Evolutionary conservation across 2,888 invertebrate genomes (phyloP), one percentile per base, ranked within the genome.

Genomic region (Lasioglossum pauxillum): DNA sequence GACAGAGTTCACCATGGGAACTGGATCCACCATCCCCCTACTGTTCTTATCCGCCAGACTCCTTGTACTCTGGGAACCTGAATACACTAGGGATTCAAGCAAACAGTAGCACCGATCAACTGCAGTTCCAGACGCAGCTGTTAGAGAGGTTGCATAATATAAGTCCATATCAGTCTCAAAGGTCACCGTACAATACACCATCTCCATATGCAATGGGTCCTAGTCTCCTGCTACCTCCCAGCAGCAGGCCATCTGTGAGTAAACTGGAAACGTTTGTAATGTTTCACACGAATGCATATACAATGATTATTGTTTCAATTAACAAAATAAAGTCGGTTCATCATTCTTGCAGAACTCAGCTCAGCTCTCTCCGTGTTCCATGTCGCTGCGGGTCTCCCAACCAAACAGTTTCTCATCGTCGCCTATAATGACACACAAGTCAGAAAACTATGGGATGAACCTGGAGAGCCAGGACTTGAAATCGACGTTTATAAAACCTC

Each of bases 131-230:
- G 90, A 93, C 95, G 12, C 96, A 96, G 88, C 94, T 96, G 16
- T 91, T 96, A 72, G 96, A 96, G 90, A 94, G 96, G 85, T 91
- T 96, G 79, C 96, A 96, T 92, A 95, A 95, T 78, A 93, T 96
- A 69, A 95, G 95, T 85, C 95, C 95, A 0, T 96, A 96, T 90
- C 94, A 93, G 82, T 89, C 92, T 1, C 94, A 94, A 81, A 91
- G 94, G 84, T 94, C 94, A 53, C 94, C 94, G 5, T 94, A 94
- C 76, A 91, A 93, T 0, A 94, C 94, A 23, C 94, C 94, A 0
- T 93, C 94, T 46, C 93, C 95, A 12, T 95, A 94, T 71, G 87
- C 94, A 27, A 93, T 94, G 88, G 91, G 91, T 72, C 86, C 92
- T 10, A 95, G 94, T 87, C 88, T 94, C 77, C 88, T 95, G 79